Percentiles rank a stretch among this genome's conserved stretches.
Evolutionary conservation across 2,888 invertebrate genomes (phyloP).

Genomic region (Calephelis perditalis): DNA sequence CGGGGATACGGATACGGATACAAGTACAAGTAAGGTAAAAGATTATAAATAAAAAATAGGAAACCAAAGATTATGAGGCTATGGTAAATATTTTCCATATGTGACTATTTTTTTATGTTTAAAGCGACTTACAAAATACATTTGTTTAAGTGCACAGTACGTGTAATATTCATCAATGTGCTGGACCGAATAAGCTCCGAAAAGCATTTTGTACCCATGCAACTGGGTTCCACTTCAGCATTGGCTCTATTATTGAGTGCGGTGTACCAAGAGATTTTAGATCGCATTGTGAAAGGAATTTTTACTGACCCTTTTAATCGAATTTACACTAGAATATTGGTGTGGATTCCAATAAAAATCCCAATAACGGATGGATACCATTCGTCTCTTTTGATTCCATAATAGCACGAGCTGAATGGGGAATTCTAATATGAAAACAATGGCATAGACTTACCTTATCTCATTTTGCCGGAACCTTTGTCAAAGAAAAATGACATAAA

Average conservation of each 20-base stretch:
- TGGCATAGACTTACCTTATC: conserved; percentile 16
- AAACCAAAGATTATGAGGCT: too few relatives aligned
- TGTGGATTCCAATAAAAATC: conserved; percentile 2
- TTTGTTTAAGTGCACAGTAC: background rate
- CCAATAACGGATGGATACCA: background rate
- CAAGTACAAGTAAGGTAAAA: too few relatives aligned
- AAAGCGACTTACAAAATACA: background rate
- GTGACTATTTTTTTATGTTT: too few relatives aligned
- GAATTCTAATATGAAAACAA: conserved; percentile 28
- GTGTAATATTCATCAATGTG: background rate
- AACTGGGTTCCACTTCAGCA: background rate
- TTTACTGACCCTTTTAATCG: conserved; percentile 11
- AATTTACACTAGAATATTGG: conserved; percentile 6
- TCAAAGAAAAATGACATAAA: conserved; percentile 20
- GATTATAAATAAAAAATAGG: too few relatives aligned
- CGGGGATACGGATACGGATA: too few relatives aligned
- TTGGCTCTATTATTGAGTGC: background rate
- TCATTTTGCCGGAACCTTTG: conserved; percentile 18
- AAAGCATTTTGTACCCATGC: background rate
- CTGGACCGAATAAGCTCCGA: background rate
- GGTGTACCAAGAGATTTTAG: conserved; percentile 11
- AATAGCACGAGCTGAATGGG: conserved; percentile 33
- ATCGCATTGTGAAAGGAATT: conserved; percentile 4
- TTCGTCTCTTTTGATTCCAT: conserved; percentile 6
- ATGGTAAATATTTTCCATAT: too few relatives aligned